Evolutionary conservation across 2,113 vertebrate species (phyloP).

Genomic region (Eira barbara): DNA sequence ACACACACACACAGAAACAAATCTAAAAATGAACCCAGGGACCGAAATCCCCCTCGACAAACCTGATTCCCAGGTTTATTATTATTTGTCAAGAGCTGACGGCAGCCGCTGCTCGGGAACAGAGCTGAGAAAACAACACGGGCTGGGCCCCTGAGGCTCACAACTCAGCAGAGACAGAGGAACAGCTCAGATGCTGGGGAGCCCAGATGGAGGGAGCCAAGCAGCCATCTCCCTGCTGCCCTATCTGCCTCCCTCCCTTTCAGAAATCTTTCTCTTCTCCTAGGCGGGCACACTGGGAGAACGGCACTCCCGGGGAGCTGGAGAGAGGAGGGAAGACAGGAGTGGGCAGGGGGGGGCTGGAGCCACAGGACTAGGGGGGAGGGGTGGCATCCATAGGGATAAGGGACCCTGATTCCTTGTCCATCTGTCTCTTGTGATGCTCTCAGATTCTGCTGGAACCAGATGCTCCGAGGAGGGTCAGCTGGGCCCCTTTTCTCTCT

Average conservation of each 20-base stretch:
- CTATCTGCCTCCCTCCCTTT: not conserved
- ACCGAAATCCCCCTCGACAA: constrained; percentile 57
- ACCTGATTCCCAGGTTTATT: constrained; percentile 70
- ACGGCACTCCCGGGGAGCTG: not conserved
- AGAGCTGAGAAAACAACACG: constrained; percentile 62
- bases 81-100: constrained; percentile 68
- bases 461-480: not conserved
- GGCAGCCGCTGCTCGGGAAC: constrained; percentile 47
- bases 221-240: not conserved
- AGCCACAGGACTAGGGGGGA: not conserved
- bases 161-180: constrained; percentile 52
- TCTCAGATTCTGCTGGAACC: not conserved
- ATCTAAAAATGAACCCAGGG: constrained; percentile 70
- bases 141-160: constrained; percentile 51
- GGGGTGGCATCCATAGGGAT: not conserved
- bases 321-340: not conserved
- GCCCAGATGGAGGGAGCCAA: not conserved
- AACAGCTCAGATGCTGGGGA: constrained; percentile 18
- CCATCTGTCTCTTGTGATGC: accelerated
- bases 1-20: constrained; percentile 44
- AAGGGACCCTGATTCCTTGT: not conserved
- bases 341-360: not conserved
- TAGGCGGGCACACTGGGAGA: not conserved
- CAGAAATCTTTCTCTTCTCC: not conserved
- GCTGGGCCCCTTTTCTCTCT: not conserved